phyloP scores from a whole-genome alignment of 2,888 invertebrate species.

The Drosophila prolongata region DNA sequence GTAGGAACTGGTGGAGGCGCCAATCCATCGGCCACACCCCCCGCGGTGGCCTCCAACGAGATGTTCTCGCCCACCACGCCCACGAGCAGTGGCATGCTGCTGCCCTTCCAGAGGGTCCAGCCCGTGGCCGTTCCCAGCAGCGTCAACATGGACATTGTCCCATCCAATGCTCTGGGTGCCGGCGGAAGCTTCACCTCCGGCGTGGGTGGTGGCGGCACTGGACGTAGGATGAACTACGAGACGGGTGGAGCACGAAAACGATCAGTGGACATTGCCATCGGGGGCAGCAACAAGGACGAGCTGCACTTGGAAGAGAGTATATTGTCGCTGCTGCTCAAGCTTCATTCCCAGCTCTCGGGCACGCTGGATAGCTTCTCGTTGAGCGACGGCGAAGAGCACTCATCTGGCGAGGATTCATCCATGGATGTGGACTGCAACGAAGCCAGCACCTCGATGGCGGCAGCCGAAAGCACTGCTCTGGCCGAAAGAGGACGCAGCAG shows the following conservation, averaged over 20 bases:
- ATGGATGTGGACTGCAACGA: slow-evolving; percentile 83
- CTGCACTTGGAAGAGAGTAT: slow-evolving; percentile 93
- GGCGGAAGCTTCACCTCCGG: slow-evolving; percentile 49
- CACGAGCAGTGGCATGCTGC: slow-evolving; percentile 80
- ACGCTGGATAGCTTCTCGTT: slow-evolving; percentile 91
- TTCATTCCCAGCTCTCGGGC: slow-evolving; percentile 95
- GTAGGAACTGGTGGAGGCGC: slow-evolving; percentile 28
- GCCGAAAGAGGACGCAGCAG: slow-evolving; percentile 54
- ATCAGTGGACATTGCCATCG: slow-evolving; percentile 83
- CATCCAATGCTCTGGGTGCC: slow-evolving; percentile 82
- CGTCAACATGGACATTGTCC: slow-evolving; percentile 84
- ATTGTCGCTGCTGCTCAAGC: slow-evolving; percentile 93
- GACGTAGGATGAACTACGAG: slow-evolving; percentile 72
- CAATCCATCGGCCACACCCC: slow-evolving; percentile 16
- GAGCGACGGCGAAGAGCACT: slow-evolving; percentile 84
- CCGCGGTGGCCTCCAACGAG: slow-evolving; percentile 68
- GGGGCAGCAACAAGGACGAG: slow-evolving; percentile 85
- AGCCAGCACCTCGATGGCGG: slow-evolving; percentile 78
- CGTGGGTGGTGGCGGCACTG: slow-evolving; percentile 26
- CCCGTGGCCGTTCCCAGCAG: slow-evolving; percentile 84
- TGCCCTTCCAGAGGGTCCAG: slow-evolving; percentile 84
- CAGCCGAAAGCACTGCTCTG: slow-evolving; percentile 49
- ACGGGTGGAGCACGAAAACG: slow-evolving; percentile 80
- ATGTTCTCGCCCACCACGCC: slow-evolving; percentile 83
- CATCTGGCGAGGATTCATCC: slow-evolving; percentile 21